A percentile compares a stretch with the other conserved stretches of the same genome.
These are phyloP conservation scores for Diorhabda carinulata DNA, from an alignment of 1,140 invertebrate genomes.

Conservation along the genomic window DNA sequence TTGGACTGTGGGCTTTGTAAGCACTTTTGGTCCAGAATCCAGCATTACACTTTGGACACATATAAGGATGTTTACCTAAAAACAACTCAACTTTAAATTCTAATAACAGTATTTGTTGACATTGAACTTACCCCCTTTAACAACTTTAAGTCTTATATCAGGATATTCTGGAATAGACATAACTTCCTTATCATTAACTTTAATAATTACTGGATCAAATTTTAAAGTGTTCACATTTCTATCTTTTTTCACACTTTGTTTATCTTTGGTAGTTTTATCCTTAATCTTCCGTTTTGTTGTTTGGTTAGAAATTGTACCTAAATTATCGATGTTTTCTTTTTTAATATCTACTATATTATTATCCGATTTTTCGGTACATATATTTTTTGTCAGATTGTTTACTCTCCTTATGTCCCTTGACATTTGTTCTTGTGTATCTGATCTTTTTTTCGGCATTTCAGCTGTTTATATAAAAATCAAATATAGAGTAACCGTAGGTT, in stretches of 20 bases:
- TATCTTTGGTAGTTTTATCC: neutral
- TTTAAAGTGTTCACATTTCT: neutral
- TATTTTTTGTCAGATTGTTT: too few relatives aligned
- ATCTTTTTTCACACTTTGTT: neutral
- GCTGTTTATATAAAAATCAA: too few relatives aligned
- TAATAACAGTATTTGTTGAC: too few relatives aligned
- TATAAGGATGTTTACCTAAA: slow-evolving; percentile 37
- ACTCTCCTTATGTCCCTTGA: too few relatives aligned
- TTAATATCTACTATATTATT: neutral
- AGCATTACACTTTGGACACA: slow-evolving; percentile 35
- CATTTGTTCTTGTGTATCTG: neutral
- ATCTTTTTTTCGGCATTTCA: too few relatives aligned
- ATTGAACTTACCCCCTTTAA: slow-evolving; percentile 6
- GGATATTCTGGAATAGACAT: slow-evolving; percentile 14
- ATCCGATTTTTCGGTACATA: neutral
- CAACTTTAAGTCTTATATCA: slow-evolving; percentile 17
- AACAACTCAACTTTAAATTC: neutral
- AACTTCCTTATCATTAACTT: slow-evolving; percentile 4
- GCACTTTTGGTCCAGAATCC: slow-evolving; percentile 31
- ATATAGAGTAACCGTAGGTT: too few relatives aligned
- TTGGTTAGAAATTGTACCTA: neutral
- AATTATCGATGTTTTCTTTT: neutral
- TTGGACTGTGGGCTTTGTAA: slow-evolving; percentile 25
- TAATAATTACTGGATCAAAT: slow-evolving; percentile 9
- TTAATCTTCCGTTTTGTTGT: neutral